Evolutionary conservation across 2,888 invertebrate genomes (phyloP), one percentile per base, ranked within the genome.

Genomic region (Trissolcus brochymenae): DNA sequence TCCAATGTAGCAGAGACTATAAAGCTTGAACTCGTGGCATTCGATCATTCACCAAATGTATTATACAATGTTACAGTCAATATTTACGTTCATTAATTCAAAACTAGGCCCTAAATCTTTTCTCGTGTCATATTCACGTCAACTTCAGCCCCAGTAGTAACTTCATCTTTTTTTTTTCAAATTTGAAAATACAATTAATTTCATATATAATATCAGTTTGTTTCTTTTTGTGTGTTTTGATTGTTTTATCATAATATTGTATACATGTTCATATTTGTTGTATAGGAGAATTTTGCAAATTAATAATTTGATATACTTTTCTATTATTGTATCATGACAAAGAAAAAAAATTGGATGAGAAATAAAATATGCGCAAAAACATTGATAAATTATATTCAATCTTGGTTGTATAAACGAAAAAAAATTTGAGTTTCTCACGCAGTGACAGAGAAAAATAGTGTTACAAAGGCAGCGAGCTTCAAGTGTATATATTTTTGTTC

Each of bases 1-100:
- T 74, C 62, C 46, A 35, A 13, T 25, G 40, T 62, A 17, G 40
- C 67, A 41, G 16, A 54, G 60, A 74, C 74, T 74, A 67, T 67
- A 74, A 74, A 51, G 56, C 51, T 51, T 51, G 43, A 65, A 67
- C 57, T 62, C 17, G 43, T 74, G 60, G 67, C 64, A 64, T 68
- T 64, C 68, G 74, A 75, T 68, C 67, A 67, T 66, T 62, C 62
- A 40, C 43, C 13, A 57, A 25, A 46, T 53, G 51, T 50, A 54
- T 54, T 49, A 55, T 46, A 68, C 49, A 59, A 54, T 53, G 51
- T 21, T 50, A 25, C 49, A 29, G 66, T 67, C 66, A 74, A 74
- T 74, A 62, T 74, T 74, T 62, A 56, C 29, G 54, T 43, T 67
- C 60, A 49, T 65, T 65, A 65, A 46, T 17, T 54, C 19, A 59